These are phyloP conservation scores for Stegodyphus mimosarum DNA, from an alignment of 1,140 invertebrate genomes.

Conservation along the genomic window DNA sequence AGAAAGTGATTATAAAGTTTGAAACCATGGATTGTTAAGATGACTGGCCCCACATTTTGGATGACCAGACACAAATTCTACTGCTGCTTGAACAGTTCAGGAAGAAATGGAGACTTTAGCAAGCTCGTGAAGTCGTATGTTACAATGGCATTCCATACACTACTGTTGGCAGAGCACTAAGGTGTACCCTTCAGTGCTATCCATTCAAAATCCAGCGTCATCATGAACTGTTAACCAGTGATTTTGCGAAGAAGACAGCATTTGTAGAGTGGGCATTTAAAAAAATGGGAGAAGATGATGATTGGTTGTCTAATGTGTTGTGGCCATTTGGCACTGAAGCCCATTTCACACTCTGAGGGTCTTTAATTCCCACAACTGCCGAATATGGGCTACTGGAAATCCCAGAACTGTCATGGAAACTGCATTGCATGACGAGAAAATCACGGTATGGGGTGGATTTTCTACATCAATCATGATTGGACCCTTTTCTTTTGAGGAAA, in stretches of 20 bases:
- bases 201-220: not conserved
- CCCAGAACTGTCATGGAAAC: slow-evolving; percentile 1
- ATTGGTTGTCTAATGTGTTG: not conserved
- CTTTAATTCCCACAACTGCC: not conserved
- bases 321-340: not conserved
- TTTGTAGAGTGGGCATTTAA: not conserved
- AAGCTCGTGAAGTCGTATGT: not conserved
- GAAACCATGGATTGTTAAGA: too few species aligned
- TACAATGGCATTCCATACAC: slow-evolving; percentile 2
- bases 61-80: too few species aligned
- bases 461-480: slow-evolving; percentile 7
- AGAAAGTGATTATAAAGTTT: too few species aligned
- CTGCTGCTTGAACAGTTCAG: too few species aligned
- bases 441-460: slow-evolving; percentile 19
- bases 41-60: too few species aligned
- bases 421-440: not conserved
- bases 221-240: not conserved
- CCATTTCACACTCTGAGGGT: slow-evolving; percentile 4
- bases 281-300: not conserved
- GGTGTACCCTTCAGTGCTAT: not conserved
- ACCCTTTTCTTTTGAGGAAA: slow-evolving; percentile 24
- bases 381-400: slow-evolving; percentile 11
- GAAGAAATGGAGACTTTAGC: not conserved
- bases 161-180: slow-evolving; percentile 2
- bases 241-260: not conserved